A percentile compares a stretch with the other conserved stretches of the same genome.
phyloP scores from a whole-genome alignment of 2,113 vertebrate genomes.

The Lepisosteus oculatus region DNA sequence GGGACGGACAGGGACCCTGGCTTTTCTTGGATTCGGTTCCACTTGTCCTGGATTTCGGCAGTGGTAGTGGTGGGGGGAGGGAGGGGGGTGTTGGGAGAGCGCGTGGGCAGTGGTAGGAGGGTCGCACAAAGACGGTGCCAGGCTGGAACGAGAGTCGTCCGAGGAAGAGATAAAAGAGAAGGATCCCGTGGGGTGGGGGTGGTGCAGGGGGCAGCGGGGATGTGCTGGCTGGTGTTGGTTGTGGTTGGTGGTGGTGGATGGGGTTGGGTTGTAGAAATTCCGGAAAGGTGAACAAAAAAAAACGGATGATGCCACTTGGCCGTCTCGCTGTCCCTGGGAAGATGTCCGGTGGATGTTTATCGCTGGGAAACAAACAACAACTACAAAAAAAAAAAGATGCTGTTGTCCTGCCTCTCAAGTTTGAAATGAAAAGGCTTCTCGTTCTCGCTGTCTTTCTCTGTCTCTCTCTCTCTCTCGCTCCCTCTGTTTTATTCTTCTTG shows the following conservation, averaged over 20 bases:
- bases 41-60: slow-evolving; percentile 40
- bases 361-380: background rate
- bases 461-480: background rate
- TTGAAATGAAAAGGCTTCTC: background rate
- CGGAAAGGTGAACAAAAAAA: background rate
- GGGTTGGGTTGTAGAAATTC: background rate
- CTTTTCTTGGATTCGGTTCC: slow-evolving; percentile 35
- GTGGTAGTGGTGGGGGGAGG: slow-evolving; percentile 20
- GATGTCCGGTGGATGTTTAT: background rate
- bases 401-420: background rate
- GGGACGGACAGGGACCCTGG: slow-evolving; percentile 36
- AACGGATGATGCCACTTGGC: background rate
- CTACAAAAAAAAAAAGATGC: background rate
- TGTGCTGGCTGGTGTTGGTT: background rate
- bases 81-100: background rate
- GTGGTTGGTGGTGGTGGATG: background rate
- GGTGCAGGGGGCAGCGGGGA: background rate
- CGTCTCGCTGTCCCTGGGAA: background rate
- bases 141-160: background rate
- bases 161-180: background rate
- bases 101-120: slow-evolving; percentile 8
- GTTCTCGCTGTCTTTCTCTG: background rate
- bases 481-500: background rate
- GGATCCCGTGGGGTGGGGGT: background rate
- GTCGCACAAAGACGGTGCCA: slow-evolving; percentile 16